A percentile compares a stretch with the other conserved stretches of the same genome.
These are phyloP conservation scores for Carcina quercana DNA, from an alignment of 2,888 invertebrate species.

Conservation along the genomic window DNA sequence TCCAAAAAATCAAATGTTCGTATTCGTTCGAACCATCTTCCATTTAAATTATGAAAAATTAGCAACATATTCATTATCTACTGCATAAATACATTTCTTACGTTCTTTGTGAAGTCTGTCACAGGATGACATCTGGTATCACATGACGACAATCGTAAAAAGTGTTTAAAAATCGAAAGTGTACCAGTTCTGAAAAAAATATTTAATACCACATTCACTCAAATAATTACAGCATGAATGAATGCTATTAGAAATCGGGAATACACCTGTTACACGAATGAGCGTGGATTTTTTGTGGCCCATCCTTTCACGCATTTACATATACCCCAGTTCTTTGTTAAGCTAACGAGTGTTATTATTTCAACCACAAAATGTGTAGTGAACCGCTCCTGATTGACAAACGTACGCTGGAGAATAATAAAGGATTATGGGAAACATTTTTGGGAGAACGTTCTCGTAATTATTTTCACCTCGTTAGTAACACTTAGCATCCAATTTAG, in stretches of 20 bases:
- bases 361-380: conserved; percentile 62
- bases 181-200: too few species aligned
- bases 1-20: too few species aligned
- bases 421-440: conserved; percentile 40
- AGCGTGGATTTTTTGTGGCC: conserved; percentile 55
- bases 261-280: conserved; percentile 61
- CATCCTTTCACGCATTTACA: conserved; percentile 64
- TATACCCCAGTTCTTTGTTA: conserved; percentile 57
- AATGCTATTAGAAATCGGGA: conserved; percentile 60
- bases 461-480: conserved; percentile 54
- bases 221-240: conserved; percentile 44
- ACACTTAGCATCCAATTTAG: conserved; percentile 47
- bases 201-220: conserved; percentile 37
- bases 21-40: too few species aligned
- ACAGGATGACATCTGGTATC: too few species aligned
- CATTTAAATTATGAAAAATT: too few species aligned
- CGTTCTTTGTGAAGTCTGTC: too few species aligned
- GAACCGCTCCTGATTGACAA: conserved; percentile 62
- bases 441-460: conserved; percentile 30
- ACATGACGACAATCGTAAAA: too few species aligned
- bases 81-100: too few species aligned
- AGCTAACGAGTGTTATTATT: conserved; percentile 66
- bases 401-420: conserved; percentile 40
- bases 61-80: too few species aligned
- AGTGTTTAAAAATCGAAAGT: conserved; percentile 66